Base-by-base conservation (phyloP, 2,888 invertebrate species). In the Melieria omissa region DNA sequence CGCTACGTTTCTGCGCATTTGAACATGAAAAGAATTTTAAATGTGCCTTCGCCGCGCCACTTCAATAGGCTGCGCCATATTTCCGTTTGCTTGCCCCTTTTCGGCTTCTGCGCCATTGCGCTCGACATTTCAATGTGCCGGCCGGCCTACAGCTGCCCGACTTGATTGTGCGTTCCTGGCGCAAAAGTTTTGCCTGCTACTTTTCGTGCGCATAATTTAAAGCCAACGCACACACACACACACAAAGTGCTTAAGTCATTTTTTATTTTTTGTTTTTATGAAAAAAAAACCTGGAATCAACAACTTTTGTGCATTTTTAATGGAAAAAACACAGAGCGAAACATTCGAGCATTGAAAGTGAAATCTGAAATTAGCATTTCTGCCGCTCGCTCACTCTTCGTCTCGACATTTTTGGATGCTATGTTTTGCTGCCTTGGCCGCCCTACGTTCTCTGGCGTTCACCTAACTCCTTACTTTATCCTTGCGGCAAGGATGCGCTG, bases 11-110 rank as follows among this genome's bases (percentile, higher is more conserved):
- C 75, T 76, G 80, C 74, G 75, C 77, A 78, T 78, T 82, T 81
- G 76, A 77, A 78, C 80, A 80, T 82, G 81, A 82, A 82, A 80
- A 75, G 83, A 81, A 82, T 81, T 81, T 80, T 80, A 79, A 76
- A 76, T 72, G 69, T 55, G 55, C 68, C 68, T 70, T 42, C 49
- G 46, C 64, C 29, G 29, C 29, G 1, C 29, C 29, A 3, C 29
- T 29, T 29, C 29, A 29, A 29, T 29, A 29, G 29, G 29, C 29
- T 47, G 14, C 64, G 46, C 46, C 16, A 16, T 57, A 12, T 41
- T 46, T 46, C 16, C 9, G 10, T 41, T 41, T 29, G 42, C 14
- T 14, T 45, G 12, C 6, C 44, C 45, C 44, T 61, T 61, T 41
- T 8, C 7, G 6, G 54, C 60, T 71, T 55, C 41, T 49, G 75